Evolutionary conservation across 2,888 invertebrate species (phyloP).

Genomic region (Diarsia mendica): DNA sequence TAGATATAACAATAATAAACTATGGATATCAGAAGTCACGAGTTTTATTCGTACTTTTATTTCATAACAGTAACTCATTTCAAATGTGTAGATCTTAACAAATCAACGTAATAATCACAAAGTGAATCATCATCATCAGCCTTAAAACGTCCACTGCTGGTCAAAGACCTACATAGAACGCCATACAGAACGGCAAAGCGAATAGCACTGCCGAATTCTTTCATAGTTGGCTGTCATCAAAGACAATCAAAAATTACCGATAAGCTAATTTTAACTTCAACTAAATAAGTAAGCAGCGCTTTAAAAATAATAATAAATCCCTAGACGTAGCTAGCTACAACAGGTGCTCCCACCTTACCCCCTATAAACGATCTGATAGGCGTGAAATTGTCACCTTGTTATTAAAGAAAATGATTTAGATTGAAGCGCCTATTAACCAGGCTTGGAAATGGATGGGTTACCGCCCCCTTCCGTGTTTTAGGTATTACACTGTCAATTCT

Average conservation of each 20-base stretch:
- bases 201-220: neutral
- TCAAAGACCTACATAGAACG: too few relatives aligned
- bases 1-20: too few relatives aligned
- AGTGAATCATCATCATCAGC: too few relatives aligned
- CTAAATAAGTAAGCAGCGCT: neutral
- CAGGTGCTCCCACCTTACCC: constrained; percentile 15
- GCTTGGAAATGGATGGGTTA: constrained; percentile 46
- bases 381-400: constrained; percentile 67
- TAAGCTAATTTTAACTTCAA: neutral
- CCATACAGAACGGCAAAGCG: neutral
- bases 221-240: neutral
- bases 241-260: neutral
- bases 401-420: constrained; percentile 60
- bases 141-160: too few relatives aligned
- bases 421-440: constrained; percentile 41
- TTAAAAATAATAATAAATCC: neutral
- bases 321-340: neutral
- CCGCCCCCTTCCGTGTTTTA: constrained; percentile 26
- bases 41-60: constrained; percentile 1
- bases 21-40: constrained; percentile 15
- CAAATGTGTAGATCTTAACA: too few relatives aligned
- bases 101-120: too few relatives aligned
- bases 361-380: constrained; percentile 50
- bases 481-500: constrained; percentile 58
- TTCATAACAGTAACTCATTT: neutral